Evolutionary conservation across 2,113 vertebrate species (phyloP), one percentile per base, ranked within the genome.

Genomic region (Pterocles gutturalis): DNA sequence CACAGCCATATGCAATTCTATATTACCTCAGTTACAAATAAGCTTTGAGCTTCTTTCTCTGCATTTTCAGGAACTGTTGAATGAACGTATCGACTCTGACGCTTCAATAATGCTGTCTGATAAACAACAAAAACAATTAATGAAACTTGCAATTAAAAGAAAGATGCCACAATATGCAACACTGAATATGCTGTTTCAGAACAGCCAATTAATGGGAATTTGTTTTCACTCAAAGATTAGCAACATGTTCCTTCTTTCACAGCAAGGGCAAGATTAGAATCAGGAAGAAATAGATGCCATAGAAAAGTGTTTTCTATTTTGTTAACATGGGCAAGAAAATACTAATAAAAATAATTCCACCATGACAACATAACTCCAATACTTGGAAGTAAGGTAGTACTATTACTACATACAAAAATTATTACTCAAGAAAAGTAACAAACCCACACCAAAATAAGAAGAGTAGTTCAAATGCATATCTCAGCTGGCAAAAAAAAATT

Each of bases 1-100:
- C 26, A 53, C 8, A 87, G 18, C 4, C 17, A 84, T 21, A 67
- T 5, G 21, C 36, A 77, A 62, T 61, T 85, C 31, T 78, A 67
- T 38, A 87, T 98, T 98, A 99, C 99, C 99, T 99, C 99, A 83
- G 99, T 99, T 62, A 99, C 99, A 92, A 99, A 99, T 58, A 99
- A 98, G 94, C 99, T 99, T 86, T 99, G 99, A 21, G 99, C 99
- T 51, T 99, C 99, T 87, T 98, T 98, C 91, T 99, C 99, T 22
- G 99, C 99, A 7, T 99, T 99, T 54, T 98, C 98, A 78, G 99
- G 99, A 94, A 99, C 98, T 1, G 99, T 99, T n/a, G 99, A 98
- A 91, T 89, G 98, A 34, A 99, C n/a, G 8, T 99, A 99, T 54
- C 99, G 98, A 78, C 98, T 99, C 86, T 99, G 99, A 7, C 99